Base-by-base conservation (phyloP, 2,113 vertebrate species). In the Oryzias woworae region DNA sequence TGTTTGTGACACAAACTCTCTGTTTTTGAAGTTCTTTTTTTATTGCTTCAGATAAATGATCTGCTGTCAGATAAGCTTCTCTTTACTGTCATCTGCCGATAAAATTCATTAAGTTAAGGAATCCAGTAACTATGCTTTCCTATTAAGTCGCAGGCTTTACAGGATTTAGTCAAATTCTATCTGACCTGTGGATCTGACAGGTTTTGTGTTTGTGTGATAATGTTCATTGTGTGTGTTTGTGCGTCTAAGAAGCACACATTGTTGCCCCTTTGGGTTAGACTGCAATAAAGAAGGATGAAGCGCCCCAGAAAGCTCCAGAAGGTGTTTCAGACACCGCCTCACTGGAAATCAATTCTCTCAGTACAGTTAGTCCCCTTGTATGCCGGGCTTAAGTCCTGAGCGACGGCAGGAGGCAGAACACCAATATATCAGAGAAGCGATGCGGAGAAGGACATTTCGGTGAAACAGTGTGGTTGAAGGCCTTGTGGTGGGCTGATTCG, bases 281-380 rank as follows among this genome's bases (percentile, higher is more conserved):
- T 72, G 86, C 80, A 89, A 89, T 89, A 91, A 89, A 90, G 77
- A 76, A 85, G 85, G 87, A 91, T 85, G 77, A 88, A 81, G 62
- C 44, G 58, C 77, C 76, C 7, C 68, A 53, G 79, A 86, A 84
- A 77, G 79, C 80, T 77, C 74, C 64, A 76, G 77, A 84, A 85
- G 60, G 62, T 49, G 69, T 65, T 85, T 65, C 71, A 80, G 77
- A 88, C 80, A 64, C 63, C 5, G 77, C 58, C 80, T 87, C 85
- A 86, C 83, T 88, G 83, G 86, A 91, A 89, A 88, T 91, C 86
- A 89, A 89, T 89, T 62, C 69, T 23, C 59, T 68, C 10, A 59
- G 36, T 36, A 10, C 36, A 36, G 77, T 83, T 82, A 76, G 73
- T 80, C 72, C 85, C 75, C 81, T 69, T 72, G 82, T 72, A 53